Base-by-base conservation (phyloP, 2,113 vertebrate species). In the Bothrops jararaca region DNA sequence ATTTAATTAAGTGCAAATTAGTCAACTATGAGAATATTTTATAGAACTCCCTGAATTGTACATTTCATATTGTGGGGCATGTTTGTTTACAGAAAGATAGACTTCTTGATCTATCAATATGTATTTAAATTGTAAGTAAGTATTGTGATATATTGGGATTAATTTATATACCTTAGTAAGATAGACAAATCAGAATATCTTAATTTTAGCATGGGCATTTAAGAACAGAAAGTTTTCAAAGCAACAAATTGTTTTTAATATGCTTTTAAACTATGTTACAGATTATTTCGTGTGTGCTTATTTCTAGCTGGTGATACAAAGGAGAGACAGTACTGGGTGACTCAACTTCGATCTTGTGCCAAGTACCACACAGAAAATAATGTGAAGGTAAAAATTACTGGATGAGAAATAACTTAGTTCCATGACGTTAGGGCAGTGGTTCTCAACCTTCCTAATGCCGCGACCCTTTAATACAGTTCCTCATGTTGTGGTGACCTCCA, bases 281-380 rank as follows among this genome's bases (percentile, higher is more conserved):
- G 18, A 50, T 60, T 58, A 45, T 29, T 86, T 80, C 95, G 94
- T 52, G 93, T 91, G 50, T 95, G 93, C 97, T 90, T 98, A 86
- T 0, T 98, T 96, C 94, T 93, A 99, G 99, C 99, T 90, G 97
- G 98, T 69, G 99, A 99, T 96, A 97, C 98, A 91, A 99, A 98
- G 95, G 99, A 99, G 97, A 99, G 98, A 95, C 98, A 99, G 93
- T 98, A 98, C 88, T 99, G 99, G 99, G 98, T 99, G 97, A 98
- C 95, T 97, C 98, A 99, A 96, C 98, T 99, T 91, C 98, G 98
- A 95, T 98, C 98, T 80, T 99, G 99, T 97, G 98, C 98, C 97
- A 98, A 98, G 95, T 97, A 98, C 92, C 99, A 99, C 97, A 99
- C 98, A 90, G 99, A 99, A 97, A 97, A 96, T 94, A 98, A 97